phyloP scores from a whole-genome alignment of 2,888 invertebrate species.

The Andrena bucephala region DNA sequence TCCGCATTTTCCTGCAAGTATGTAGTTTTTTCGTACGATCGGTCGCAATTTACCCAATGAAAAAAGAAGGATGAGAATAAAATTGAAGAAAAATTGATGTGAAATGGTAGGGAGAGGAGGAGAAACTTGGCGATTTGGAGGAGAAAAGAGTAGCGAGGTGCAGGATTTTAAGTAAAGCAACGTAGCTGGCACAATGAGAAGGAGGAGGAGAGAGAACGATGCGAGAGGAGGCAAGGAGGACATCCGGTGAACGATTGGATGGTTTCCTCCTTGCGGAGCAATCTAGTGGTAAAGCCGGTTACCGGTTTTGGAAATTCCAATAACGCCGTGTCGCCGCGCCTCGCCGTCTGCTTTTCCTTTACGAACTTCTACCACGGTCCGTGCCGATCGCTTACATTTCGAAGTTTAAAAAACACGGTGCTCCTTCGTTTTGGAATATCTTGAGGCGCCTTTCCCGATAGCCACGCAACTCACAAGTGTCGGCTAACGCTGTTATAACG shows the following conservation, averaged over 20 bases:
- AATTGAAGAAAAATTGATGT: constrained; percentile 39
- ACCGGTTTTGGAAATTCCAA: constrained; percentile 82
- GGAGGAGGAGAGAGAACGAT: constrained; percentile 54
- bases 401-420: constrained; percentile 5
- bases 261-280: constrained; percentile 84
- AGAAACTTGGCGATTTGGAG: constrained; percentile 36
- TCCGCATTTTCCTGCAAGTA: constrained; percentile 3
- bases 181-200: constrained; percentile 40
- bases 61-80: constrained; percentile 18
- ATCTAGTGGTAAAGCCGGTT: constrained; percentile 84
- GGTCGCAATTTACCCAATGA: background rate
- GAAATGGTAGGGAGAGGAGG: constrained; percentile 30
- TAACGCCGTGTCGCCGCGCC: constrained; percentile 63
- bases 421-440: background rate
- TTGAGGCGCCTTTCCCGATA: too few relatives aligned
- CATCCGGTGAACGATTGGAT: constrained; percentile 84
- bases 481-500: too few relatives aligned
- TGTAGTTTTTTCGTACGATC: background rate
- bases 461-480: too few relatives aligned
- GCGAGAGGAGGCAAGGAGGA: constrained; percentile 75
- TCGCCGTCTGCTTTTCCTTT: constrained; percentile 55
- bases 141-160: constrained; percentile 37
- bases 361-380: constrained; percentile 49
- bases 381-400: constrained; percentile 53
- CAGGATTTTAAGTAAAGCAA: constrained; percentile 44